Evolutionary conservation across 2,113 vertebrate genomes (phyloP), one percentile per base, ranked within the genome.

Genomic region (Dipodomys merriami): DNA sequence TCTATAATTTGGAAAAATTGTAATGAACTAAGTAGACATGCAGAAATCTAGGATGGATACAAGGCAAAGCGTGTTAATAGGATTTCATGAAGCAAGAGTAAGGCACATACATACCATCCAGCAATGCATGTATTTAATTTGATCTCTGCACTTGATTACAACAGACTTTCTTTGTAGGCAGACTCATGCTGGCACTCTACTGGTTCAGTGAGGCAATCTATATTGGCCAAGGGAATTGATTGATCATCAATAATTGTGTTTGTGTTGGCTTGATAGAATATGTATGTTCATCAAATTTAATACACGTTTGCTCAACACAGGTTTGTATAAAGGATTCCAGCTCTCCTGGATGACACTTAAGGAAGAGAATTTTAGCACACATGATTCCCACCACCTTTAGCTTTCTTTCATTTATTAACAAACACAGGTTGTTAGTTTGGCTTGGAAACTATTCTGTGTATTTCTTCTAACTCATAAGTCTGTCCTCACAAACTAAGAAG

Each of bases 101-200:
- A 49, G 68, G 8, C 20, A 73, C 91, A 71, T 53, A 77, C 30
- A 86, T 27, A 91, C 9, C 71, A 25, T 1, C 44, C 74, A 86
- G 53, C 25, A 79, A 68, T 39, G 13, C 44, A 82, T 53, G 68
- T 91, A 76, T 11, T 74, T 96, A 87, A 90, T 86, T 94, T 90
- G 53, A 83, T 62, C 46, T 81, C 46, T 85, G 72, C 7, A 3
- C 60, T 86, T 95, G 86, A 89, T 93, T 90, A 62, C 33, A 95
- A 83, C 74, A 89, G 20, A n/a, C 62, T 60, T 65, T 81, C 82
- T 53, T 44, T 20, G 35, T 30, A 33, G 22, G 67, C 22, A 94
- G 33, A 72, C 39, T 71, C 10, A 23, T 65, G 13, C 86, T 90
- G 94, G 83, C n/a, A 77, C 18, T 35, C 25, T 72, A 11, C 5